Base-by-base conservation (phyloP, 2,113 vertebrate genomes). In the Lagenorhynchus albirostris region DNA sequence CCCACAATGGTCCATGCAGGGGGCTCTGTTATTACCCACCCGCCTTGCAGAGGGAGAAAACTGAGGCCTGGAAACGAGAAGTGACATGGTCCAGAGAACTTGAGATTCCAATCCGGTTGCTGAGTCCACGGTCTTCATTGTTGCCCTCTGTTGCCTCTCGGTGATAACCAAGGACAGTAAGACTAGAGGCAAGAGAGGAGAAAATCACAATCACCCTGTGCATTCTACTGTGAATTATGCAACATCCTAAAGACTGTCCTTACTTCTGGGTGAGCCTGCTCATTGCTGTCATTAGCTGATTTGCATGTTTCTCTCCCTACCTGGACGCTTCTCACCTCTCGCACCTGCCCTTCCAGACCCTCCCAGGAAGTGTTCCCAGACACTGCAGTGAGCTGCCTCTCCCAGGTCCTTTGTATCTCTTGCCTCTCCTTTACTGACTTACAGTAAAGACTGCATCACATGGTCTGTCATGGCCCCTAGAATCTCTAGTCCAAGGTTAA, bases 1-100 rank as follows among this genome's bases (percentile, higher is more conserved):
- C 18, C 23, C 81, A 2, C 1, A 3, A 12, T 5, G 4, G 23
- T 15, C 60, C 9, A 7, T 50, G 26, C 25, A n/a, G 20, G 1
- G 36, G 31, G 15, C 47, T 38, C n/a, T 68, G 7, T 33, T 50
- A 38, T 26, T 38, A 31, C 25, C 58, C 26, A 33, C 2, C 4
- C 4, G 0, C 4, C 17, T 50, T 41, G 25, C 18, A 67, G 76
- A 89, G 14, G 9, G 50, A 63, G 36, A 29, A 76, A 41, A 17
- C 29, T 18, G 21, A 96, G 50, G 23, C 36, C 13, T 1, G 26
- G 29, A 63, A 12, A 58, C 6, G 10, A 36, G 68, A 71, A 41
- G 8, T 2, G 26, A 33, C 20, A 7, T 0, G 21, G 31, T 33
- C 29, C 9, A 14, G 33, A 41, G 29, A 60, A 5, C 5, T 17